phyloP scores from a whole-genome alignment of 2,113 vertebrate genomes.

The Grammomys surdaster region DNA sequence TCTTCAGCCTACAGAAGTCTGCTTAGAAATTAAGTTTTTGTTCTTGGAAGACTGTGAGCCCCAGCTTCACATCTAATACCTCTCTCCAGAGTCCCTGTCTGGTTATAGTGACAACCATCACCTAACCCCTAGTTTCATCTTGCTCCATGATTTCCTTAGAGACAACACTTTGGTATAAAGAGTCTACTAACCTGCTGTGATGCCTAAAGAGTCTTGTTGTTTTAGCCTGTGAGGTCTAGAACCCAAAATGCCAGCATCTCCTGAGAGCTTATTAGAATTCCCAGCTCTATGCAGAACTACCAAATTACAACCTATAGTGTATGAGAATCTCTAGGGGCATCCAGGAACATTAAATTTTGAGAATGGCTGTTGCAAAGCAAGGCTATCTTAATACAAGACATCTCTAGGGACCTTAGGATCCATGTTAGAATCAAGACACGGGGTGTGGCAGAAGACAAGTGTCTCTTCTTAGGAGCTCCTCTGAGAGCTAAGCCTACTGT shows the following conservation, averaged over 20 bases:
- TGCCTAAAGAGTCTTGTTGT: background rate
- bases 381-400: background rate
- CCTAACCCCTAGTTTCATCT: background rate
- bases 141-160: background rate
- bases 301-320: background rate
- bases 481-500: background rate
- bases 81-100: background rate
- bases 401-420: background rate
- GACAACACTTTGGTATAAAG: background rate
- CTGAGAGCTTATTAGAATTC: background rate
- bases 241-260: background rate
- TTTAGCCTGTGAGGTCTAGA: background rate
- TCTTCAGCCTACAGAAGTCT: background rate
- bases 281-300: background rate
- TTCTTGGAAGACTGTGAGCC: background rate
- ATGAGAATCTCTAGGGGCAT: conserved; percentile 19
- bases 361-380: background rate
- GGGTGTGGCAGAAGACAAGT: background rate
- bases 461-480: background rate
- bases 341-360: background rate
- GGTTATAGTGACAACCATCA: background rate
- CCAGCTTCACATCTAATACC: background rate
- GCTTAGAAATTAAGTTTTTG: conserved; percentile 3
- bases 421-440: background rate
- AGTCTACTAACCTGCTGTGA: background rate